Conservation (phyloP, 2,797 vertebrate species). For the Galaxias olidus region DNA sequence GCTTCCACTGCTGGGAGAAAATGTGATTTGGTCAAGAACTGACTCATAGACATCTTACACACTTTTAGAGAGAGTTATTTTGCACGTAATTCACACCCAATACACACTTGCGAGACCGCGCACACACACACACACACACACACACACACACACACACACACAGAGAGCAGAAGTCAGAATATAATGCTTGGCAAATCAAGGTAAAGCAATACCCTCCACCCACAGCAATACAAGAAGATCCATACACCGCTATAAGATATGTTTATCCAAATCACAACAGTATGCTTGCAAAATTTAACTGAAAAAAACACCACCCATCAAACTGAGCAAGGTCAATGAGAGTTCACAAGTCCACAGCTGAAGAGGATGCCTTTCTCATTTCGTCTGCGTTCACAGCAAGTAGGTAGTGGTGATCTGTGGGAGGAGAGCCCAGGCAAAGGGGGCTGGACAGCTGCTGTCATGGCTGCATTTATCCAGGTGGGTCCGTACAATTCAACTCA, state of each 20-base stretch:
- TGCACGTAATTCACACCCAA: slow-evolving; percentile 1
- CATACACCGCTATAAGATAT: too few relatives aligned
- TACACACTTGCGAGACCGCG: neutral
- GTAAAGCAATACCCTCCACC: too few relatives aligned
- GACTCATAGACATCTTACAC: slow-evolving; percentile 15
- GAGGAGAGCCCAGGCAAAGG: slow-evolving; percentile 38
- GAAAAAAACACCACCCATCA: slow-evolving; percentile 8
- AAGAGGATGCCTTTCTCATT: slow-evolving; percentile 64
- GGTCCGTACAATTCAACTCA: slow-evolving; percentile 72
- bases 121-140: slow-evolving; percentile 1
- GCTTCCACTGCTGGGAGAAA: slow-evolving; percentile 44
- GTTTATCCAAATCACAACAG: slow-evolving; percentile 6
- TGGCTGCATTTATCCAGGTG: slow-evolving; percentile 56
- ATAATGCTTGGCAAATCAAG: too few relatives aligned
- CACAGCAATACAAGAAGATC: too few relatives aligned
- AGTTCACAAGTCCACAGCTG: slow-evolving; percentile 78
- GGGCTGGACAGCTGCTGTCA: slow-evolving; percentile 74
- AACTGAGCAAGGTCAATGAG: slow-evolving; percentile 58
- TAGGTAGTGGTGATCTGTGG: slow-evolving; percentile 69
- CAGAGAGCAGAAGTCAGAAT: neutral
- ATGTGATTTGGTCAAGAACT: slow-evolving; percentile 46
- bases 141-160: neutral
- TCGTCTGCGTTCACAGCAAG: slow-evolving; percentile 65
- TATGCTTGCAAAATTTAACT: slow-evolving; percentile 9
- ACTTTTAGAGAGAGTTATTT: slow-evolving; percentile 18